These are phyloP conservation scores for Chanos chanos DNA, from an alignment of 2,797 vertebrate genomes.

Conservation along the genomic window DNA sequence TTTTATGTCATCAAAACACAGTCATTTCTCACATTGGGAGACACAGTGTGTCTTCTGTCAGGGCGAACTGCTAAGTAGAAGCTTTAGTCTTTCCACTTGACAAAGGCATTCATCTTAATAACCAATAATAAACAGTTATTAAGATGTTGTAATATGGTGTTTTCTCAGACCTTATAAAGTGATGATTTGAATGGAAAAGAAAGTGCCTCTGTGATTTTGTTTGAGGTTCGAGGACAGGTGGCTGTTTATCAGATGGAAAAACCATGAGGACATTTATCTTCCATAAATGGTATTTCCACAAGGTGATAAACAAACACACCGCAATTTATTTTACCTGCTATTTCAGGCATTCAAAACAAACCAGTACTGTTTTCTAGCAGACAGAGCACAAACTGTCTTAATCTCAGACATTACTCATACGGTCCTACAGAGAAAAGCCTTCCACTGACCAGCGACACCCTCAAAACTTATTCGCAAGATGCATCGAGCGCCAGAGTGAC, in stretches of 20 bases:
- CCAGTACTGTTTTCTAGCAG: slow-evolving; percentile 32
- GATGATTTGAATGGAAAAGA: background rate
- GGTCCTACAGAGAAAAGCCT: too few species aligned
- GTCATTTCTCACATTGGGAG: slow-evolving; percentile 10
- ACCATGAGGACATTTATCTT: slow-evolving; percentile 24
- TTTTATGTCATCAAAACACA: slow-evolving; percentile 3
- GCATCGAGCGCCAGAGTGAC: too few species aligned
- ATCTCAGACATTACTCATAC: slow-evolving; percentile 21
- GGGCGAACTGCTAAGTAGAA: background rate
- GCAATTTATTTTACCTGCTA: slow-evolving; percentile 36
- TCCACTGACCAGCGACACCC: too few species aligned
- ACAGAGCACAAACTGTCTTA: slow-evolving; percentile 42
- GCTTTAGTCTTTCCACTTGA: slow-evolving; percentile 15
- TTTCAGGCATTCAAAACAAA: slow-evolving; percentile 36
- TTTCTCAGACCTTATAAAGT: slow-evolving; percentile 16
- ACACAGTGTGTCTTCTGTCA: background rate
- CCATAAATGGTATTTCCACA: slow-evolving; percentile 34
- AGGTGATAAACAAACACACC: slow-evolving; percentile 29
- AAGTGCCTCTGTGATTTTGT: background rate
- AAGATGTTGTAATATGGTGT: background rate
- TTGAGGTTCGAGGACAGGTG: slow-evolving; percentile 2
- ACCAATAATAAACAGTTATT: slow-evolving; percentile 1
- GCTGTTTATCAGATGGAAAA: background rate
- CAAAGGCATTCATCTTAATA: slow-evolving; percentile 22
- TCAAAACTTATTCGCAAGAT: background rate